phyloP scores from a whole-genome alignment of 2,797 vertebrate genomes.

The Pipistrellus pygmaeus region DNA sequence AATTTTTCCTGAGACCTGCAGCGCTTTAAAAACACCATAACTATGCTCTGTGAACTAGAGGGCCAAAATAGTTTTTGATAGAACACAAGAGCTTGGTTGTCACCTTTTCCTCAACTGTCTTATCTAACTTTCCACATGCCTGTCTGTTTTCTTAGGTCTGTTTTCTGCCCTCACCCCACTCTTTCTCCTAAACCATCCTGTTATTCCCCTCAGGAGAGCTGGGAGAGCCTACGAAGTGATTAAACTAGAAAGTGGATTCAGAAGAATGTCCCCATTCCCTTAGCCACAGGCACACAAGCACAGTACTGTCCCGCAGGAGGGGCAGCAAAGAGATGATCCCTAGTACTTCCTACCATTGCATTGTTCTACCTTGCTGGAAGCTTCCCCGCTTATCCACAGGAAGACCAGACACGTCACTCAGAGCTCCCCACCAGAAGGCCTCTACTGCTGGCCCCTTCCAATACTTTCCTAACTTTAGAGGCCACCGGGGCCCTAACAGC shows the following conservation, averaged over 20 bases:
- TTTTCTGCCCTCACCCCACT: background rate
- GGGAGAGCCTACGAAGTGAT: background rate
- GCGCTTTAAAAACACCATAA: background rate
- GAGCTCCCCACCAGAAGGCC: background rate
- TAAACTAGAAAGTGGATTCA: background rate
- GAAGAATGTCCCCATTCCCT: background rate
- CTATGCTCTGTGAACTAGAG: background rate
- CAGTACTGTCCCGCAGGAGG: background rate
- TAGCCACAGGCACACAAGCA: background rate
- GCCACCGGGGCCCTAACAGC: background rate
- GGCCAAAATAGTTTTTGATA: background rate
- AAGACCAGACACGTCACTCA: background rate
- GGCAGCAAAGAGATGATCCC: background rate
- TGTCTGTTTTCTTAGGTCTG: background rate
- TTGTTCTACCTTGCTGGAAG: background rate
- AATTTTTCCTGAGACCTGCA: background rate
- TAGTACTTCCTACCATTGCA: conserved; percentile 68
- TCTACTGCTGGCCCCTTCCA: background rate
- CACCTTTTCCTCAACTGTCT: background rate
- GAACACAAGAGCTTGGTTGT: background rate
- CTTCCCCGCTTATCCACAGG: background rate
- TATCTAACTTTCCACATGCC: background rate
- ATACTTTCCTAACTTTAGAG: conserved; percentile 18
- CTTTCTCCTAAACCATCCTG: background rate
- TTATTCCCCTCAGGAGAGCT: background rate